Conservation (phyloP, 2,888 invertebrate species). For the Achlya flavicornis region DNA sequence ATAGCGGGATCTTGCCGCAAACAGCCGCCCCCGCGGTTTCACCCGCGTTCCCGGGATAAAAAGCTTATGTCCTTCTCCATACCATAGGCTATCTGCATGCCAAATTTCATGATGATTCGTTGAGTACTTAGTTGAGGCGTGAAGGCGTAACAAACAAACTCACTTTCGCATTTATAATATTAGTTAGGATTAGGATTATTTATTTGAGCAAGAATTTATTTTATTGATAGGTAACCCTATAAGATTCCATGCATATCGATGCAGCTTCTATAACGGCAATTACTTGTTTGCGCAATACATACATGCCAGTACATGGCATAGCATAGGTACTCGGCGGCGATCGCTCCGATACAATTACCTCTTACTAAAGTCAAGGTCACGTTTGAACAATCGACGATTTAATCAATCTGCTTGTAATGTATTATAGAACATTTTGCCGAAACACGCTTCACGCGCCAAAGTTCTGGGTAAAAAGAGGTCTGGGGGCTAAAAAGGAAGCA, state of each 20-base stretch:
- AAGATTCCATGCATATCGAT: conserved; percentile 42
- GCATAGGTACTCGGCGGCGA: conserved; percentile 21
- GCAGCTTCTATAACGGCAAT: conserved; percentile 59
- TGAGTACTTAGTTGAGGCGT: too few species aligned
- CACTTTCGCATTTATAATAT: too few species aligned
- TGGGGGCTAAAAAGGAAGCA: too few species aligned
- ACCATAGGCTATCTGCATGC: too few species aligned
- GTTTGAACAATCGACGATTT: conserved; percentile 17
- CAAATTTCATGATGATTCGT: too few species aligned
- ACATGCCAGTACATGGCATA: conserved; percentile 21
- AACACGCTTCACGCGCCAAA: background rate
- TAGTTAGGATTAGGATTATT: too few species aligned
- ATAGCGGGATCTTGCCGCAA: too few species aligned
- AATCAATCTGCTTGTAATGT: background rate
- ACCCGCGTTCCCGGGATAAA: too few species aligned
- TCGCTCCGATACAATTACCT: conserved; percentile 42
- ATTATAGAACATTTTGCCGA: background rate
- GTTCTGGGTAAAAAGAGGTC: too few species aligned
- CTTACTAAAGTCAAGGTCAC: conserved; percentile 51
- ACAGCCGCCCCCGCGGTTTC: too few species aligned
- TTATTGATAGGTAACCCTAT: conserved; percentile 26
- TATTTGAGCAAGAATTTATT: background rate
- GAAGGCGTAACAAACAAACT: too few species aligned
- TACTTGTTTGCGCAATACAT: conserved; percentile 52
- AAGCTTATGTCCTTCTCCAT: too few species aligned